A percentile compares a stretch with the other conserved stretches of the same genome.
phyloP scores from a whole-genome alignment of 2,888 invertebrate species.

The Nemapogon koenigi region DNA sequence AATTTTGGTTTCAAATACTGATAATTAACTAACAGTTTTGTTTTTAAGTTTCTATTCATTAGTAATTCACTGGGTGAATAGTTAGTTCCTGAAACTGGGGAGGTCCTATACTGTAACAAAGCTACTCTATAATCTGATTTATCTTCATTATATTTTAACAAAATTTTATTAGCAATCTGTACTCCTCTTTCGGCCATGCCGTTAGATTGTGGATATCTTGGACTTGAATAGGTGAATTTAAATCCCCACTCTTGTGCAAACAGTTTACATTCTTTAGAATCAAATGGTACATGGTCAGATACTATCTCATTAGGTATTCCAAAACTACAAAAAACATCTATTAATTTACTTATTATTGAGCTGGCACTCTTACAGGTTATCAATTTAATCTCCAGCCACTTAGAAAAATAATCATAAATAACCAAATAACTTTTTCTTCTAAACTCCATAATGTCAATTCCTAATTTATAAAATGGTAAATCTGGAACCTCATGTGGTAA shows the following conservation, averaged over 20 bases:
- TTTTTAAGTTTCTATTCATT: too few relatives aligned
- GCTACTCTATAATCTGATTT: constrained; percentile 9
- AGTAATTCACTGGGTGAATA: constrained; percentile 8
- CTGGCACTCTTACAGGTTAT: constrained; percentile 13
- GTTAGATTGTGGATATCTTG: constrained; percentile 11
- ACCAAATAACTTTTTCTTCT: too few relatives aligned
- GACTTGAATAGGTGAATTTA: constrained; percentile 11
- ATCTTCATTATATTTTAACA: too few relatives aligned
- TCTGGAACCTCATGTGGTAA: too few relatives aligned
- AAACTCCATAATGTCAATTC: too few relatives aligned
- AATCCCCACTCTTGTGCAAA: constrained; percentile 13
- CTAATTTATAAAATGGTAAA: too few relatives aligned
- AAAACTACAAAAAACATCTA: constrained; percentile 13
- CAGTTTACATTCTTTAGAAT: constrained; percentile 10
- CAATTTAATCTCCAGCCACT: constrained; percentile 11
- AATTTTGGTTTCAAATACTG: constrained; percentile 6
- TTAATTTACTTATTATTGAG: neutral
- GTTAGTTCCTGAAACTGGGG: constrained; percentile 10
- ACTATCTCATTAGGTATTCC: constrained; percentile 16
- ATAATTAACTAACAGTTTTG: constrained; percentile 9
- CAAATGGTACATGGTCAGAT: constrained; percentile 12
- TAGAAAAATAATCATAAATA: constrained; percentile 10
- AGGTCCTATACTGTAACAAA: constrained; percentile 5
- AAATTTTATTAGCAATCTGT: too few relatives aligned
- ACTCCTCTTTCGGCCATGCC: constrained; percentile 12